Evolutionary conservation across 2,113 vertebrate species (phyloP), one percentile per base, ranked within the genome.

Genomic region (Silurus asotus): DNA sequence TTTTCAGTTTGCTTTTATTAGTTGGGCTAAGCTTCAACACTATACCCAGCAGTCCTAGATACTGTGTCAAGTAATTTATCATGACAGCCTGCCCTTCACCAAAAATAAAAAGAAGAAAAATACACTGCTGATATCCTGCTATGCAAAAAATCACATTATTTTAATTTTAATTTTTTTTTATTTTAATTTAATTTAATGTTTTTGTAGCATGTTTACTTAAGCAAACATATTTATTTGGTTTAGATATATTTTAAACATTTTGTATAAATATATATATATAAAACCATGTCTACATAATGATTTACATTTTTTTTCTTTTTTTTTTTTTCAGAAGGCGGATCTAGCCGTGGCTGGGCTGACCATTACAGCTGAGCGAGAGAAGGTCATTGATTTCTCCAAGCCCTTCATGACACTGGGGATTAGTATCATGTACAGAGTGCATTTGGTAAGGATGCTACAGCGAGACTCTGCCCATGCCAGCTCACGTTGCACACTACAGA

Each of bases 351-450:
- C 98, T 0, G 97, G 96, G 83, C 96, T 99, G 89, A 99, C 98
- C 80, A 99, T 99, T 88, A 99, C 98, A 0, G 97, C 98, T 0
- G 97, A 99, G 92, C 92, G 98, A 9, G 98, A 99, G 94, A 99
- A 98, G 92, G 97, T 99, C 95, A 97, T 99, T 65, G 97, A 99
- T 95, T 99, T 99, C 95, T 98, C 97, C 62, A 99, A 99, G 91
- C 98, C 98, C 0, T 99, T 96, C 94, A 99, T 99, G 98, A 99
- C 97, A 90, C 93, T 99, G 92, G 98, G 98, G 82, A 99, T 99
- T 89, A 99, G 98, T 93, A 97, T 99, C 91, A 97, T 99, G 95
- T 99, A 99, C 93, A 94, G 97, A 49, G 97, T 98, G 90, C 97
- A 99, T 93, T 95, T 99, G 96, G 98, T 99, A 95, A 98, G 97